A percentile compares a stretch with the other conserved stretches of the same genome.
These are phyloP conservation scores for Meiosimyza platycephala DNA, from an alignment of 2,888 invertebrate genomes.

Conservation along the genomic window DNA sequence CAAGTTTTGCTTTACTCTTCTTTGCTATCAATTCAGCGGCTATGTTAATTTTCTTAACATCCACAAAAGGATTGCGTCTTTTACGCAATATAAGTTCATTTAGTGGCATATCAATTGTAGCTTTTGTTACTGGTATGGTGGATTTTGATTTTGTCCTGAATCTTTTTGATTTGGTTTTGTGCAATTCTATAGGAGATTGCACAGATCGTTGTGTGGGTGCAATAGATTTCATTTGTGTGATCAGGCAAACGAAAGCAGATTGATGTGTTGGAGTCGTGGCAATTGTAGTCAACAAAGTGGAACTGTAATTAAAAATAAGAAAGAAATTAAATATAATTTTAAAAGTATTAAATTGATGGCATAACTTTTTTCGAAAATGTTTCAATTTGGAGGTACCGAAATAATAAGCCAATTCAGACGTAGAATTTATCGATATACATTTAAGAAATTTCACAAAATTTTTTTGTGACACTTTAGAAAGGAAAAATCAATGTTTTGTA, in stretches of 20 bases:
- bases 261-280: constrained; percentile 43
- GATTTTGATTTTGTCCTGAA: constrained; percentile 29
- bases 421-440: constrained; percentile 1
- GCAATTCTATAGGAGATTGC: constrained; percentile 19
- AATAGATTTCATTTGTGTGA: constrained; percentile 45
- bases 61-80: constrained; percentile 35
- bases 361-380: neutral
- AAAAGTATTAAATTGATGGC: neutral
- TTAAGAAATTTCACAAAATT: constrained; percentile 22
- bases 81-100: constrained; percentile 37
- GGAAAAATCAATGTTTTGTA: constrained; percentile 32
- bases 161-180: constrained; percentile 10
- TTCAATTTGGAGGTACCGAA: neutral
- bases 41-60: constrained; percentile 29
- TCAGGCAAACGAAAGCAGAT: constrained; percentile 52
- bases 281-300: constrained; percentile 44
- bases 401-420: constrained; percentile 20
- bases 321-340: neutral
- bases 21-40: neutral
- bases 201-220: constrained; percentile 32
- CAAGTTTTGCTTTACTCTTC: constrained; percentile 30
- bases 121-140: neutral
- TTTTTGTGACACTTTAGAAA: constrained; percentile 16
- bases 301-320: constrained; percentile 37
- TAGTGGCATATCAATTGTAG: constrained; percentile 33